Base-by-base conservation (phyloP, 2,113 vertebrate species). In the Brachyistius frenatus region DNA sequence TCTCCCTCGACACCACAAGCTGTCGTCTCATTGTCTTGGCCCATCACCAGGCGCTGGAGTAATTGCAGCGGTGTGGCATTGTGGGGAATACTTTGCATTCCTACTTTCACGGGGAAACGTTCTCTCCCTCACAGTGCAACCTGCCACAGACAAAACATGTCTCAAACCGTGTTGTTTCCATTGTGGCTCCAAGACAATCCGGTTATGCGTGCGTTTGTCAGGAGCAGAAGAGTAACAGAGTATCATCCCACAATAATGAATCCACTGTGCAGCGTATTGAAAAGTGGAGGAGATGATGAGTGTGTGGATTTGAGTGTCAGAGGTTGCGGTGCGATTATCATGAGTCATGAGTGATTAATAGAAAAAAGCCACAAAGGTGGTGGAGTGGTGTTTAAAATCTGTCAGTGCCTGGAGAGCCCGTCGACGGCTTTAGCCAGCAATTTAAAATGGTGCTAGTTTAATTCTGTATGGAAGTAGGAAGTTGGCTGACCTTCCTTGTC, bases 1-100 rank as follows among this genome's bases (percentile, higher is more conserved):
- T 76, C 88, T 89, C 76, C 82, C 64, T 85, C 81, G 77, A 89
- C 76, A 86, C 90, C 87, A 80, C 86, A 85, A 88, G 86, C 89
- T 92, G 88, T 92, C 89, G 84, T 91, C 93, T 92, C 89, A 88
- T 91, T 93, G 91, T 93, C 92, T 90, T 94, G 93, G 91, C 92
- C 79, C 73, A 57, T 83, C 83, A 94, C 88, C 92, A 93, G 91
- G 73, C 70, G 64, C 87, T 83, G 81, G 86, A 88, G 85, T 93
- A 92, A 94, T 93, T 93, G 89, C 93, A 91, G 88, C 86, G 91
- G 90, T 89, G 91, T 92, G 91, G 93, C 88, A 94, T 91, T 93
- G 92, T 89, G 91, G 89, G 84, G 92, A 92, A 93, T 94, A 86
- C 80, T 93, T 93, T 79, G 60, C 92, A 94, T 94, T 95, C 93